A percentile compares a stretch with the other conserved stretches of the same genome.
Conservation (phyloP, 2,888 invertebrate species). For the Catocala nupta region DNA sequence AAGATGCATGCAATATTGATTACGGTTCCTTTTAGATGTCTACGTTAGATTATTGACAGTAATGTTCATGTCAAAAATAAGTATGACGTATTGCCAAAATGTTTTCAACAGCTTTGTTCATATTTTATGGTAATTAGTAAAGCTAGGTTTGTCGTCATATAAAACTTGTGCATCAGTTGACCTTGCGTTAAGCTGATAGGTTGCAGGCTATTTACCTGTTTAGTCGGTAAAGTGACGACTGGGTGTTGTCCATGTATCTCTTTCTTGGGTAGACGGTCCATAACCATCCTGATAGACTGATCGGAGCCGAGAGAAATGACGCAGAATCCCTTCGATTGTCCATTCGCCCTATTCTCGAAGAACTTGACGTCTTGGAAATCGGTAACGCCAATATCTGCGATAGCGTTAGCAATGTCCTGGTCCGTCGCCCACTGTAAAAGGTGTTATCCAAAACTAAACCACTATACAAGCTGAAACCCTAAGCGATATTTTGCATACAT, state of each 20-base stretch:
- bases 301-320: constrained; percentile 98
- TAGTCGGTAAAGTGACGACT: constrained; percentile 97
- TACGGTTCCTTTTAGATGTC: no score
- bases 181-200: not conserved
- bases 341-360: constrained; percentile 99
- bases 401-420: constrained; percentile 97
- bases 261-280: constrained; percentile 98
- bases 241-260: constrained; percentile 98
- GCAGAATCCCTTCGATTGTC: constrained; percentile 99
- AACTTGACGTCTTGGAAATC: constrained; percentile 99
- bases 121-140: no score
- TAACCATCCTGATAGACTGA: constrained; percentile 94
- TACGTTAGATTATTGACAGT: no score
- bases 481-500: constrained; percentile 44
- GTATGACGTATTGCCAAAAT: no score
- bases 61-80: no score
- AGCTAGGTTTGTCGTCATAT: no score
- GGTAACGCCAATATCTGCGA: constrained; percentile 94
- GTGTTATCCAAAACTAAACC: constrained; percentile 74
- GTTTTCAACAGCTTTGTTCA: no score
- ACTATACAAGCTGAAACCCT: constrained; percentile 52
- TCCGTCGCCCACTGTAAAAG: constrained; percentile 98
- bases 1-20: no score
- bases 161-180: no score
- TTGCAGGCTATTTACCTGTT: constrained; percentile 88